Evolutionary conservation across 2,113 vertebrate genomes (phyloP).

Genomic region (Phrynosoma platyrhinos): DNA sequence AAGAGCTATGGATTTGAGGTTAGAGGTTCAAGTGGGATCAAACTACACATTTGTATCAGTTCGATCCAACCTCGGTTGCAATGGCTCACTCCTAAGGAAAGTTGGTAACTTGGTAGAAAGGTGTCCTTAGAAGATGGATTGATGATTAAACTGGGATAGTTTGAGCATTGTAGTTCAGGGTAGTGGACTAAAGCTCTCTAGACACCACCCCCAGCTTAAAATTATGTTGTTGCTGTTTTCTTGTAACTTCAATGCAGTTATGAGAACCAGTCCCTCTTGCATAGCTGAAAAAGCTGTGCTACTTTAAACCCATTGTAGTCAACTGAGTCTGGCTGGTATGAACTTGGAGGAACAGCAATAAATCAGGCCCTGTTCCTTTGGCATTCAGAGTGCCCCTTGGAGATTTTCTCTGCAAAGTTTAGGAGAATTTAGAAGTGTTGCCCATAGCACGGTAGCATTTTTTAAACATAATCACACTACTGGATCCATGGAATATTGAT

Average conservation of each 20-base stretch:
- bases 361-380: conserved; percentile 6
- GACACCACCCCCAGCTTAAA: no score
- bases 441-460: neutral
- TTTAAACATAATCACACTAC: conserved; percentile 44
- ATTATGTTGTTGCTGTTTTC: no score
- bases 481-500: neutral
- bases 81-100: no score
- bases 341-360: neutral
- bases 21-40: no score
- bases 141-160: no score
- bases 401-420: neutral
- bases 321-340: neutral
- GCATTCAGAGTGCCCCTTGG: neutral
- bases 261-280: neutral
- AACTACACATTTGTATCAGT: no score
- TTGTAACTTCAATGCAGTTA: neutral
- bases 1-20: no score
- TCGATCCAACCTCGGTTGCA: no score
- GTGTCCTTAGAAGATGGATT: no score
- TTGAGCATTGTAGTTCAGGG: no score
- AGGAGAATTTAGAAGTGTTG: conserved; percentile 33
- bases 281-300: neutral
- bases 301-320: conserved; percentile 4
- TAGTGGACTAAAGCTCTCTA: no score
- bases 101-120: no score